Conservation (phyloP, 2,888 invertebrate species). For the Cephus nigrinus region DNA sequence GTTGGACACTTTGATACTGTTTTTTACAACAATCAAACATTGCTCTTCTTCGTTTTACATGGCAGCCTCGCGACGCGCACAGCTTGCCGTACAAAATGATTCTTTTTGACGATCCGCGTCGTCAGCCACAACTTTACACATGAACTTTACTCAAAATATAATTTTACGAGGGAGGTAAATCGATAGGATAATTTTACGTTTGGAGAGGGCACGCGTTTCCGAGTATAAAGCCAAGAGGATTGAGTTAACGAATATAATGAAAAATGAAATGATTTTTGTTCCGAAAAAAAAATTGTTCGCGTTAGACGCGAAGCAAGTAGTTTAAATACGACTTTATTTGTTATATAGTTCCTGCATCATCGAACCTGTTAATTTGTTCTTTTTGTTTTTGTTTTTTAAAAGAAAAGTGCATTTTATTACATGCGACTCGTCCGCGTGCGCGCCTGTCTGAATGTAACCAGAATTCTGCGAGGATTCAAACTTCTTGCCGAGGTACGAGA, state of each 20-base stretch:
- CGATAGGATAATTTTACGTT: neutral
- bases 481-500: neutral
- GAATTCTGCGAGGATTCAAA: neutral
- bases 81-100: neutral
- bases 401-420: neutral
- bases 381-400: conserved; percentile 2
- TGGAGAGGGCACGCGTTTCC: neutral
- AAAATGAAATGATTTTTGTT: neutral
- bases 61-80: neutral
- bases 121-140: neutral
- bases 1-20: no score
- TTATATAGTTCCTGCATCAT: neutral
- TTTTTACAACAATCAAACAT: neutral
- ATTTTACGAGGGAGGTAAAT: neutral
- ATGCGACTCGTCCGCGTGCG: neutral
- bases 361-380: neutral
- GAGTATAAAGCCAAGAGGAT: neutral
- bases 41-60: neutral
- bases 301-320: neutral
- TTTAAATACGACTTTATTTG: neutral
- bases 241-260: neutral
- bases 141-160: neutral
- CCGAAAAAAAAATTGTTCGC: neutral
- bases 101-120: neutral
- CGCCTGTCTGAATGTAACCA: neutral